Evolutionary conservation across 2,113 vertebrate species (phyloP).

Genomic region (Platichthys stellatus): DNA sequence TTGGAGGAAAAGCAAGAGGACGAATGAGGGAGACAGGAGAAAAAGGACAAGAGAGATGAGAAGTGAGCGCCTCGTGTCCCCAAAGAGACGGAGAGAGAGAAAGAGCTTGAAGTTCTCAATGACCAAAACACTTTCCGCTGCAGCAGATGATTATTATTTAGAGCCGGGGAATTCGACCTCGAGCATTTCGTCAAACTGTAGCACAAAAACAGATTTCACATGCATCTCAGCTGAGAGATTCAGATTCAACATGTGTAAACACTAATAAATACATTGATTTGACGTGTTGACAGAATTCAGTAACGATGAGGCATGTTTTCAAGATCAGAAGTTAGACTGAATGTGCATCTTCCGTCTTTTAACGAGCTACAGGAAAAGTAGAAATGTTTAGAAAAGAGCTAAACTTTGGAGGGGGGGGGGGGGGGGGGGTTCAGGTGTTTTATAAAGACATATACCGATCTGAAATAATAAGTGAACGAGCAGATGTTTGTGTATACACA

Average conservation of each 20-base stretch:
- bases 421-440: too few relatives aligned
- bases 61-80: constrained; percentile 24
- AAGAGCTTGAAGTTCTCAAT: constrained; percentile 27
- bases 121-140: constrained; percentile 43
- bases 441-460: constrained; percentile 35
- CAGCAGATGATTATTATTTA: constrained; percentile 25
- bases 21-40: constrained; percentile 61
- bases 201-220: constrained; percentile 41
- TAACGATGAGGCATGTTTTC: neutral
- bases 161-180: constrained; percentile 6
- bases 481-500: constrained; percentile 40
- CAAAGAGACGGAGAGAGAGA: constrained; percentile 16
- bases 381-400: too few relatives aligned
- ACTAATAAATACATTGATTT: neutral
- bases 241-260: constrained; percentile 4
- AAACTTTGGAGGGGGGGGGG: too few relatives aligned
- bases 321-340: too few relatives aligned
- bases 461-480: constrained; percentile 24
- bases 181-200: constrained; percentile 19
- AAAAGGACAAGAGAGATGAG: constrained; percentile 11
- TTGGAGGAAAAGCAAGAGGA: constrained; percentile 34
- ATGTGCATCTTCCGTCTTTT: too few relatives aligned
- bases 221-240: constrained; percentile 18
- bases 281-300: neutral
- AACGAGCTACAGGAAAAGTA: too few relatives aligned